Evolutionary conservation across 2,888 invertebrate species (phyloP).

Genomic region (Dasypolia templi): DNA sequence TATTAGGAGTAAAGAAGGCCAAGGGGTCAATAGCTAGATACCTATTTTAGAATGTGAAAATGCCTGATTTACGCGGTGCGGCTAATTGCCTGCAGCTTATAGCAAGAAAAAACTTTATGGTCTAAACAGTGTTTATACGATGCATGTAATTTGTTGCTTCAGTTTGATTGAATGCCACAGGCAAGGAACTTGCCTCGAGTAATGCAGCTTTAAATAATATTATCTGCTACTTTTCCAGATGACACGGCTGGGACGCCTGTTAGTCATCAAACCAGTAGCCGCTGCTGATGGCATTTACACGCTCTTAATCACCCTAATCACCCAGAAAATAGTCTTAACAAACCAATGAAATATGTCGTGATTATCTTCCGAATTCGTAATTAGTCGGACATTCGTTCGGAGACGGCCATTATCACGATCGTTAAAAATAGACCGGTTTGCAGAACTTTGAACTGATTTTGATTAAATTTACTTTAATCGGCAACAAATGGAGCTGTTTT

Average conservation of each 20-base stretch:
- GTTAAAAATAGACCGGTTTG: constrained; percentile 22
- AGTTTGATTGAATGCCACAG: neutral
- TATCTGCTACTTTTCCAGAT: too few species aligned
- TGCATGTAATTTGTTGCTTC: neutral
- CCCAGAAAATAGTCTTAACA: constrained; percentile 35
- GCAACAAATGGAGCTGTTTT: neutral
- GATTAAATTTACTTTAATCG: constrained; percentile 14
- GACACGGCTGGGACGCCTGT: neutral
- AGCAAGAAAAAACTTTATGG: neutral
- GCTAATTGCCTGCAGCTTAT: neutral
- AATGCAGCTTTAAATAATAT: neutral
- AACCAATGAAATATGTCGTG: constrained; percentile 24
- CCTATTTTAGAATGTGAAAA: constrained; percentile 46
- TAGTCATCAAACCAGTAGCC: neutral
- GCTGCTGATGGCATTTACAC: constrained; percentile 6
- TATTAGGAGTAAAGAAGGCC: constrained; percentile 40
- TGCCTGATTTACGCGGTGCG: neutral
- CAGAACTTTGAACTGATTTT: constrained; percentile 25
- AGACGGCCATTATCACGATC: constrained; percentile 6
- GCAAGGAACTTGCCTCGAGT: neutral
- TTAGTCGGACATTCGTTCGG: constrained; percentile 14
- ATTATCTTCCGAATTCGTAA: constrained; percentile 27
- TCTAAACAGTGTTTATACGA: neutral
- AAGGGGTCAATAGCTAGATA: constrained; percentile 38
- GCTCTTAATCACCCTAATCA: constrained; percentile 28